Evolutionary conservation across 2,888 invertebrate species (phyloP).

Genomic region (Leucania comma): DNA sequence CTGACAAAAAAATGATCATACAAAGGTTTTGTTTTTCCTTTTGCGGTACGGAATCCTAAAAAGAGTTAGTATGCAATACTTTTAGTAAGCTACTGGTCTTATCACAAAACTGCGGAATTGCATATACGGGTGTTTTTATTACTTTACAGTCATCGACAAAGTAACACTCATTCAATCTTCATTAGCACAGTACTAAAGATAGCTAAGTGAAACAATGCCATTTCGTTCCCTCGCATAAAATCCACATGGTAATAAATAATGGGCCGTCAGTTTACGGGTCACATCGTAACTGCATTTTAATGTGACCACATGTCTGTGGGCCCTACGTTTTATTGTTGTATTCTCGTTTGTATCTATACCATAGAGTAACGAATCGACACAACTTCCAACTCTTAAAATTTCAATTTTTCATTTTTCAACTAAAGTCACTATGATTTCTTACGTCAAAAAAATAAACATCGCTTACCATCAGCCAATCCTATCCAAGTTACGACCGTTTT

Average conservation of each 20-base stretch:
- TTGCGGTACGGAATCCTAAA: too few species aligned
- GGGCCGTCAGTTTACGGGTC: slow-evolving; percentile 70
- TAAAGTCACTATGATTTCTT: too few species aligned
- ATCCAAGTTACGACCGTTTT: too few species aligned
- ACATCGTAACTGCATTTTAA: slow-evolving; percentile 74
- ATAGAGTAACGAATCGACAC: neutral
- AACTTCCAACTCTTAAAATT: neutral
- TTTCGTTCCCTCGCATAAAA: slow-evolving; percentile 64
- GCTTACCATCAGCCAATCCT: too few species aligned
- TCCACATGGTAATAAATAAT: slow-evolving; percentile 70
- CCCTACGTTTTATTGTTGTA: slow-evolving; percentile 57
- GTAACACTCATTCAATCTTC: neutral
- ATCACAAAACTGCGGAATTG: too few species aligned
- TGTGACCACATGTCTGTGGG: slow-evolving; percentile 70
- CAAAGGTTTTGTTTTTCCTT: too few species aligned
- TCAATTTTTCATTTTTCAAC: too few species aligned
- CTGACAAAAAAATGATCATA: too few species aligned
- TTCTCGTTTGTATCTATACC: slow-evolving; percentile 26
- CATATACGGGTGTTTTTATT: too few species aligned
- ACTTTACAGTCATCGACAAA: neutral
- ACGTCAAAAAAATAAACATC: too few species aligned
- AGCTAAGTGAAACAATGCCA: slow-evolving; percentile 60
- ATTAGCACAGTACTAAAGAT: slow-evolving; percentile 31
- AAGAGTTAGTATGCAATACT: too few species aligned
- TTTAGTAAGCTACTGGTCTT: too few species aligned